Evolutionary conservation across 2,797 vertebrate species (phyloP), one percentile per base, ranked within the genome.

Genomic region (Amblyraja radiata): DNA sequence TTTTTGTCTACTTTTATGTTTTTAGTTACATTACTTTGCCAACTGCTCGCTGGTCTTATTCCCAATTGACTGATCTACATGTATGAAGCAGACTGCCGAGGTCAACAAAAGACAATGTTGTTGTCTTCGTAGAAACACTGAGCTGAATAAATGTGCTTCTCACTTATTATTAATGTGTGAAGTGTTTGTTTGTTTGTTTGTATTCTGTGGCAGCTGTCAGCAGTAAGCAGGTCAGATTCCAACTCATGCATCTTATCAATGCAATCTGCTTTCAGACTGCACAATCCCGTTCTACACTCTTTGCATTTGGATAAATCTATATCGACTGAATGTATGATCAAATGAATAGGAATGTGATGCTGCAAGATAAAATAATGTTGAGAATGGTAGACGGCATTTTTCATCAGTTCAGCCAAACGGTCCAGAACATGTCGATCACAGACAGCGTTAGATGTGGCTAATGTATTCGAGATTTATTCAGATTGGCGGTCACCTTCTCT

Each of bases 231-330:
- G n/a, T 5, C 63, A 14, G 58, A 4, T 23, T 54, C 54, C 54
- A 86, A 16, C 58, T 13, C n/a, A 36, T 36, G 68, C 68, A 68
- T 88, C 16, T 32, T 58, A 16, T 61, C 83, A 86, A 63, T 63
- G 21, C 84, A 88, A 36, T 88, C 84, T 63, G 1, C 65, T 68
- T 36, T 36, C 61, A 88, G n/a, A 36, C n/a, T 36, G 84, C 32
- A 63, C 21, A 32, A 7, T 36, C 16, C 5, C 2, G 13, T 73
- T 36, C n/a, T 36, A n/a, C 36, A 21, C 16, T 36, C 16, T 28
- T 88, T 88, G 2, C n/a, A 88, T 88, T 21, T 32, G n/a, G 63
- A 88, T 88, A 88, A 28, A 61, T n/a, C 81, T 84, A 84, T 61
- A 5, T 25, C 1, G 58, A 21, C 32, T 21, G n/a, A 32, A 1